Percentiles rank a stretch among this genome's conserved stretches.
phyloP scores from a whole-genome alignment of 2,888 invertebrate genomes.

The Dyspetes luteomarginatus region DNA sequence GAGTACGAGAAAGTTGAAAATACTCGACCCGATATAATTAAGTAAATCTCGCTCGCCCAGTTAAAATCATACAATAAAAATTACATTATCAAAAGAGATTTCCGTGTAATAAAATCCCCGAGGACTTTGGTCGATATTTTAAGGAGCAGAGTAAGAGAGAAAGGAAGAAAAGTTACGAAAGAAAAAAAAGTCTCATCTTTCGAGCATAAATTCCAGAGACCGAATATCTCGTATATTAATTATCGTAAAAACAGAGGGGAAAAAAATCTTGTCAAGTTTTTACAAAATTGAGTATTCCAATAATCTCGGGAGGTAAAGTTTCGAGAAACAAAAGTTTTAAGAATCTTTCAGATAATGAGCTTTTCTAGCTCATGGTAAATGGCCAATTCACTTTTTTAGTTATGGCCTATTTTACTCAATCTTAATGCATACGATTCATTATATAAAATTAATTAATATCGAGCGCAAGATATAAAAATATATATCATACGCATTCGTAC shows the following conservation, averaged over 20 bases:
- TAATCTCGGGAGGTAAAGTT: background rate
- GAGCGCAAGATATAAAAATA: no score
- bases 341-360: background rate
- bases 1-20: background rate
- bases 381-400: no score
- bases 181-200: background rate
- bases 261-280: background rate
- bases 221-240: slow-evolving; percentile 7
- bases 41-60: background rate
- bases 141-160: background rate
- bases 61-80: background rate
- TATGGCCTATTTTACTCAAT: no score
- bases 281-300: background rate
- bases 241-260: background rate
- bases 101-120: slow-evolving; percentile 15
- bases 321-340: background rate
- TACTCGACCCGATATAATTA: background rate
- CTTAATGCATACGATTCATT: no score
- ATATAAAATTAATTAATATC: no score
- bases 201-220: background rate
- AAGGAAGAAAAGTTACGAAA: background rate
- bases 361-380: background rate
- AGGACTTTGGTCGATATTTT: background rate
- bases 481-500: no score
- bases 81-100: background rate